Conservation (phyloP, 2,797 vertebrate species). For the Atherinosoma microstoma region DNA sequence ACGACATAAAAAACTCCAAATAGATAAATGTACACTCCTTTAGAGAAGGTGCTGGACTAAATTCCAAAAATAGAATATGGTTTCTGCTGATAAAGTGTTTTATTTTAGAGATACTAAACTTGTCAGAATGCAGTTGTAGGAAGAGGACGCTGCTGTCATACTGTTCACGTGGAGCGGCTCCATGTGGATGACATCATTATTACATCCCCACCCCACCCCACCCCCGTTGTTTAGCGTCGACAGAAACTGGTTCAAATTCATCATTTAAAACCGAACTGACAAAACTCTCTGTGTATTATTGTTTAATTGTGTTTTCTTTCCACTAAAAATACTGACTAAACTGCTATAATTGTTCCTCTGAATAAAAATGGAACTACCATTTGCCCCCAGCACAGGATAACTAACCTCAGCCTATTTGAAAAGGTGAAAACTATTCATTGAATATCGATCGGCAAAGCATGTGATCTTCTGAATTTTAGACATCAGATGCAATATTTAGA, state of each 20-base stretch:
- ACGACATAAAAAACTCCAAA: neutral
- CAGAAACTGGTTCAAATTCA: slow-evolving; percentile 19
- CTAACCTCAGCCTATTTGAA: slow-evolving; percentile 21
- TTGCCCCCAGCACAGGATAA: slow-evolving; percentile 12
- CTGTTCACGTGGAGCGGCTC: slow-evolving; percentile 18
- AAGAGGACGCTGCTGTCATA: slow-evolving; percentile 8
- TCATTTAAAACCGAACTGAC: slow-evolving; percentile 13
- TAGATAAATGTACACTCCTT: neutral
- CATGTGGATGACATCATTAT: slow-evolving; percentile 48
- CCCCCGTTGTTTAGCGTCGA: neutral
- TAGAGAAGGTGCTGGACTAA: no score
- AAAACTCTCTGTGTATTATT: neutral
- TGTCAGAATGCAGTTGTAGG: slow-evolving; percentile 5
- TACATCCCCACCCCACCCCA: neutral
- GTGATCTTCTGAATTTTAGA: slow-evolving; percentile 26
- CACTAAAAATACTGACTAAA: neutral
- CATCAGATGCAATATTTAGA: slow-evolving; percentile 25
- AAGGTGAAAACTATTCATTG: slow-evolving; percentile 39
- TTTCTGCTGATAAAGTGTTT: no score
- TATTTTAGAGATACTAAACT: neutral
- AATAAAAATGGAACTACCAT: slow-evolving; percentile 3
- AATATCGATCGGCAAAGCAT: slow-evolving; percentile 48
- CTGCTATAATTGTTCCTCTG: neutral
- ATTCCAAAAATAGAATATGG: no score
- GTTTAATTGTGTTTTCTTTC: neutral